These are phyloP conservation scores for Callimorpha dominula DNA, from an alignment of 2,888 invertebrate species.

Conservation along the genomic window DNA sequence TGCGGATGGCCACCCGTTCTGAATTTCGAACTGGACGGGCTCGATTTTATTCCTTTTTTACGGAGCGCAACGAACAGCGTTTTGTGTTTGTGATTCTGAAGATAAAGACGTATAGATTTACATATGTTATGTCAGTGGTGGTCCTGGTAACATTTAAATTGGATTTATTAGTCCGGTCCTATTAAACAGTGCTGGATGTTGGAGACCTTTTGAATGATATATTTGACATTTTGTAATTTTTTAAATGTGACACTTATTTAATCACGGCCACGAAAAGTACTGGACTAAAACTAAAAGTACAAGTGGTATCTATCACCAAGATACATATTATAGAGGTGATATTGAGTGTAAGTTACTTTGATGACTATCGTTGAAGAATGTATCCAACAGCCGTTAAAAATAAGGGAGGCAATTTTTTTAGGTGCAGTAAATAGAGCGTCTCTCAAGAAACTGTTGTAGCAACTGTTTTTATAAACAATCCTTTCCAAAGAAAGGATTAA, in stretches of 20 bases:
- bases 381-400: not conserved
- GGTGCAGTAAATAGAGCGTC: slow-evolving; percentile 2
- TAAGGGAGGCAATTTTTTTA: slow-evolving; percentile 8
- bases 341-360: too few species aligned
- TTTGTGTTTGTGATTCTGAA: slow-evolving; percentile 82
- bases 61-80: slow-evolving; percentile 73
- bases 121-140: slow-evolving; percentile 85
- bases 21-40: slow-evolving; percentile 77
- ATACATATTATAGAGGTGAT: not conserved
- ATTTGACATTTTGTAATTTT: slow-evolving; percentile 42
- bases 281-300: not conserved
- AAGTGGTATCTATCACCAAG: not conserved
- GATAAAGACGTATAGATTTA: slow-evolving; percentile 86
- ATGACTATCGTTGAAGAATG: not conserved
- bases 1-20: slow-evolving; percentile 82
- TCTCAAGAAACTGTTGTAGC: slow-evolving; percentile 23
- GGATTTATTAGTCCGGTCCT: slow-evolving; percentile 83
- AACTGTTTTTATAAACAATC: slow-evolving; percentile 59
- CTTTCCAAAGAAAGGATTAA: slow-evolving; percentile 72
- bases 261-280: too few species aligned
- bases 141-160: slow-evolving; percentile 84
- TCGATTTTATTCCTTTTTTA: slow-evolving; percentile 61
- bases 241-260: too few species aligned
- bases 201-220: slow-evolving; percentile 69
- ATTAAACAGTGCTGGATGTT: slow-evolving; percentile 75